Evolutionary conservation across 1,140 invertebrate species (phyloP).

Genomic region (Diabrotica undecimpunctata): DNA sequence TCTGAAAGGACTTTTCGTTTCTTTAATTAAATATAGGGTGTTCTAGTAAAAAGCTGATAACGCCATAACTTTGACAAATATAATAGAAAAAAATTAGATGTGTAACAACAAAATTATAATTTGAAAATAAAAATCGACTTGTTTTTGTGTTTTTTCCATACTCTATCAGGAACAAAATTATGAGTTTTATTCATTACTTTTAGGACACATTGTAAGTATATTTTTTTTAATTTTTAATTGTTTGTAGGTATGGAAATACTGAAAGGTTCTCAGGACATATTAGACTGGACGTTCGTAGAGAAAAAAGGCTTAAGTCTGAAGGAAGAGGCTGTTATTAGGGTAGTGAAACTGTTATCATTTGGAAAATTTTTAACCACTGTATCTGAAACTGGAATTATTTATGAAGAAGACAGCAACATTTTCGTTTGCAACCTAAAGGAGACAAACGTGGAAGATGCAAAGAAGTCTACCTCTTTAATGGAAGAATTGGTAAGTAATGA

Average conservation of each 20-base stretch:
- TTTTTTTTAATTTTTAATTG: no score
- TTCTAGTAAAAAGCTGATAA: no score
- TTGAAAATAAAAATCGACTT: no score
- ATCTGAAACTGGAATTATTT: conserved; percentile 57
- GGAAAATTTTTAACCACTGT: conserved; percentile 64
- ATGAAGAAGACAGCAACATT: conserved; percentile 53
- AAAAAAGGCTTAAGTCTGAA: conserved; percentile 56
- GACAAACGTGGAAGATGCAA: conserved; percentile 20
- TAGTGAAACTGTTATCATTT: conserved; percentile 68
- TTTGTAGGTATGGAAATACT: conserved; percentile 55
- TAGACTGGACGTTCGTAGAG: conserved; percentile 63
- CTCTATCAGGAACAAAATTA: no score
- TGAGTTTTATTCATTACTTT: no score
- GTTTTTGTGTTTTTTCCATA: no score
- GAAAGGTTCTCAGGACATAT: conserved; percentile 59
- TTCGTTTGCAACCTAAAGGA: conserved; percentile 43
- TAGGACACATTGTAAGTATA: no score
- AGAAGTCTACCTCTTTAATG: conserved; percentile 28
- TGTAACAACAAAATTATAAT: no score
- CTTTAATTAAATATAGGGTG: no score
- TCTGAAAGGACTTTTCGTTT: no score
- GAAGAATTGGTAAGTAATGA: conserved; percentile 38
- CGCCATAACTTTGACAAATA: no score
- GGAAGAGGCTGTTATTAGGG: conserved; percentile 65
- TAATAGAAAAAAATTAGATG: no score